Percentiles rank a stretch among this genome's conserved stretches.
Evolutionary conservation across 64 coral and sea anemone genomes (phyloP).

Genomic region (Trachythela sp.): DNA sequence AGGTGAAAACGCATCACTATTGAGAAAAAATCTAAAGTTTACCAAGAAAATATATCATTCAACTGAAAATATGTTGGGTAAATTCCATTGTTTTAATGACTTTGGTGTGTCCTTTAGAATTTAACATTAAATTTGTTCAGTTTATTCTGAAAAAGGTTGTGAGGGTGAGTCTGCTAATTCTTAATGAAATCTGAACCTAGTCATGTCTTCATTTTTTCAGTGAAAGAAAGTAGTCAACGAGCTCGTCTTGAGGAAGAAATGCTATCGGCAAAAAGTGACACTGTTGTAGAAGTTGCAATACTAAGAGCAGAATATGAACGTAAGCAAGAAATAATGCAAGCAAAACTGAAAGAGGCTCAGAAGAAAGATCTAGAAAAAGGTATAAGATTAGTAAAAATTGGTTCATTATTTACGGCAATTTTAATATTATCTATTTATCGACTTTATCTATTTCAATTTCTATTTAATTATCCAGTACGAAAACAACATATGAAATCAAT

Average conservation of each 20-base stretch:
- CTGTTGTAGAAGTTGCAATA: constrained; percentile 1
- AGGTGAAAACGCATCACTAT: background rate
- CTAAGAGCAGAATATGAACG: constrained; percentile 5
- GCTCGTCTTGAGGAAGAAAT: constrained; percentile 16
- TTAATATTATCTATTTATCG: too few relatives aligned
- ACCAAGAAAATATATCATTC: background rate
- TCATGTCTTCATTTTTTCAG: background rate
- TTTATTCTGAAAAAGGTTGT: background rate
- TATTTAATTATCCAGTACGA: background rate
- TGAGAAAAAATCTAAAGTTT: background rate
- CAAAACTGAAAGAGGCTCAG: background rate
- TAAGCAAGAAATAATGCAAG: background rate
- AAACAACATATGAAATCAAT: background rate
- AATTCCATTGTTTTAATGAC: background rate
- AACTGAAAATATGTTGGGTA: constrained; percentile 1
- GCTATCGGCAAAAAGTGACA: constrained; percentile 12
- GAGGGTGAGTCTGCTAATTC: background rate
- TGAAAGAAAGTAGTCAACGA: background rate
- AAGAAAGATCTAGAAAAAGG: constrained; percentile 10
- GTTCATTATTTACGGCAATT: background rate
- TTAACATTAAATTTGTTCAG: background rate
- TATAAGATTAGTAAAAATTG: background rate
- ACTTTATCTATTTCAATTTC: too few relatives aligned
- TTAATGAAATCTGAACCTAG: too few relatives aligned
- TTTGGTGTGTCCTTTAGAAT: background rate